Conservation (phyloP, 2,113 vertebrate species). For the Holacanthus passer region DNA sequence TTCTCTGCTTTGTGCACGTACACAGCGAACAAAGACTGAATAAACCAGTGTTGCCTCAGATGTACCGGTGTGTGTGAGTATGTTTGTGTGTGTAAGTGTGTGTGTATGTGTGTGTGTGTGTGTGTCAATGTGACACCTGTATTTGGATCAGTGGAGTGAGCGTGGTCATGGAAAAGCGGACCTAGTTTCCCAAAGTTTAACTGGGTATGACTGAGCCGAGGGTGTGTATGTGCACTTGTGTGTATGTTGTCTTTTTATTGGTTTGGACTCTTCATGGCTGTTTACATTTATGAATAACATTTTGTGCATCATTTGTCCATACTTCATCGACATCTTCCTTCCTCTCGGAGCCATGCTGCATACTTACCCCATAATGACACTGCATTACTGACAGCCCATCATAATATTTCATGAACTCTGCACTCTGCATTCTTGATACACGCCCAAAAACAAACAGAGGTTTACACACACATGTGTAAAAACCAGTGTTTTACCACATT, state of each 20-base stretch:
- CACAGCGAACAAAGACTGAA: slow-evolving; percentile 4
- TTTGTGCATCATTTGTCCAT: neutral
- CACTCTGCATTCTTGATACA: slow-evolving; percentile 18
- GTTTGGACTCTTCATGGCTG: neutral
- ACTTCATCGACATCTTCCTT: neutral
- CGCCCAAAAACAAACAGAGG: slow-evolving; percentile 14
- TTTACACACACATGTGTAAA: neutral
- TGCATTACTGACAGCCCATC: neutral
- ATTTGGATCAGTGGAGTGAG: neutral
- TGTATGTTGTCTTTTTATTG: neutral
- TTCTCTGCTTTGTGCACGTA: slow-evolving; percentile 30
- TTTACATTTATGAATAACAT: neutral
- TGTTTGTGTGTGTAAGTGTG: neutral
- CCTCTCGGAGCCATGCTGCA: neutral
- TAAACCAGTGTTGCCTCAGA: neutral
- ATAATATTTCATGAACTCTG: neutral
- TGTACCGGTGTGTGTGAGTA: neutral
- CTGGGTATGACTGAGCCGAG: neutral
- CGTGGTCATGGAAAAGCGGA: neutral
- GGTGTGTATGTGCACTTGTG: neutral
- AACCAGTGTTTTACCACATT: neutral
- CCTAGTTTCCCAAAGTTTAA: slow-evolving; percentile 10
- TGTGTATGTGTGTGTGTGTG: neutral
- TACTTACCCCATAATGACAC: neutral
- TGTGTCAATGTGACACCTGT: slow-evolving; percentile 4